Percentiles rank a stretch among this genome's conserved stretches.
Evolutionary conservation across 2,113 vertebrate genomes (phyloP).

Genomic region (Lanius collurio): DNA sequence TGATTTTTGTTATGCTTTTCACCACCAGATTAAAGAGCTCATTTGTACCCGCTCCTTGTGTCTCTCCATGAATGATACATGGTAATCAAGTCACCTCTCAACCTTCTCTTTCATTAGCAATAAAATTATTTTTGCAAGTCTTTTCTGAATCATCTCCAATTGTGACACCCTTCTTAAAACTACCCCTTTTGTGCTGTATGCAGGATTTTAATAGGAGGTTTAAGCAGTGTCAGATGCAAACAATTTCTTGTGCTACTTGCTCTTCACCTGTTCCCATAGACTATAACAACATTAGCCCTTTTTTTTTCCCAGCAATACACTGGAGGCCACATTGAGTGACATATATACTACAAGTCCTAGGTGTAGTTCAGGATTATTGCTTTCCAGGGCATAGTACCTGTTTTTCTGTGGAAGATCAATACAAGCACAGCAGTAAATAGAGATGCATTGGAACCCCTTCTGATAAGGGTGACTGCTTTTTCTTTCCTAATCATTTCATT

Average conservation of each 20-base stretch:
- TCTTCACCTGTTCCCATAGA: neutral
- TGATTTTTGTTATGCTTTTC: slow-evolving; percentile 22
- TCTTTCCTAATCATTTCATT: neutral
- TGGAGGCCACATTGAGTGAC: neutral
- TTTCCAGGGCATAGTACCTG: neutral
- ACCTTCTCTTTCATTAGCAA: neutral
- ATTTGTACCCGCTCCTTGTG: neutral
- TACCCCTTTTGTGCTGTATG: neutral
- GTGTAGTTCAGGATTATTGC: neutral
- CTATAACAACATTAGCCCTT: neutral
- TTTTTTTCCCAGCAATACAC: neutral
- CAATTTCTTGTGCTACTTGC: neutral
- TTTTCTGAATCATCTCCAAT: neutral
- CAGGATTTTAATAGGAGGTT: neutral
- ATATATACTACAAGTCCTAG: neutral
- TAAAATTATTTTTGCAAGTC: slow-evolving; percentile 8
- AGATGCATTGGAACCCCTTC: neutral
- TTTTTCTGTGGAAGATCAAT: neutral
- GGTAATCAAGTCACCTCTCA: slow-evolving; percentile 22
- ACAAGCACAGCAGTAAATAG: neutral
- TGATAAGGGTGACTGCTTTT: neutral
- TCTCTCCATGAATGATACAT: neutral
- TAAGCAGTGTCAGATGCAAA: neutral
- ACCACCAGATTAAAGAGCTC: neutral
- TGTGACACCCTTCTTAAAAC: neutral